Evolutionary conservation across 2,888 invertebrate species (phyloP).

Genomic region (Conchocele bisecta): DNA sequence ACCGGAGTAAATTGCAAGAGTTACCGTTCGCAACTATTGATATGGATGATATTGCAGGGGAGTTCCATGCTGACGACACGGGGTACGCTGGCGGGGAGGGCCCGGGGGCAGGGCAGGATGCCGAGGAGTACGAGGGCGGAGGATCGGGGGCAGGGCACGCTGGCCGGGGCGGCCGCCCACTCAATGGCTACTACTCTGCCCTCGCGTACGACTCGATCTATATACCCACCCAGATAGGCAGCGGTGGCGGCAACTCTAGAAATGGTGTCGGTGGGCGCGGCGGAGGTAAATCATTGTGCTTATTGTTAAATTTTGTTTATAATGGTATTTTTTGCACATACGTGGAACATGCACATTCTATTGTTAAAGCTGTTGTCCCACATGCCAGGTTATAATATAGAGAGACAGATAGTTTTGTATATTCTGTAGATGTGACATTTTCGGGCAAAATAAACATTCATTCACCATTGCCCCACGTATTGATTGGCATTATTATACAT

Average conservation of each 20-base stretch:
- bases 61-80: constrained; percentile 70
- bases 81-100: constrained; percentile 63
- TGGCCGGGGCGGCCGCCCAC: constrained; percentile 69
- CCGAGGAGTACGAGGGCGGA: constrained; percentile 48
- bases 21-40: not conserved
- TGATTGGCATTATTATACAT: too few relatives aligned
- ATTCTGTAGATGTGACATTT: too few relatives aligned
- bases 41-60: constrained; percentile 54
- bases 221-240: constrained; percentile 62
- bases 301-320: too few relatives aligned
- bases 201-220: constrained; percentile 68
- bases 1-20: too few relatives aligned
- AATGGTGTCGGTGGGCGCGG: constrained; percentile 63
- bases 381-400: too few relatives aligned
- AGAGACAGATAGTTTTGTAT: too few relatives aligned
- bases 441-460: too few relatives aligned
- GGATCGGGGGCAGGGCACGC: constrained; percentile 73
- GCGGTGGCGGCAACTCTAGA: constrained; percentile 66
- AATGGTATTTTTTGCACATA: too few relatives aligned
- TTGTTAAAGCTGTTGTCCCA: too few relatives aligned
- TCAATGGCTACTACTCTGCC: constrained; percentile 63
- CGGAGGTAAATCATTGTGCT: too few relatives aligned
- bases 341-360: too few relatives aligned
- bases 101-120: constrained; percentile 59
- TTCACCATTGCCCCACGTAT: too few relatives aligned